Evolutionary conservation across 2,888 invertebrate genomes (phyloP), one percentile per base, ranked within the genome.

Genomic region (Acronicta alni): DNA sequence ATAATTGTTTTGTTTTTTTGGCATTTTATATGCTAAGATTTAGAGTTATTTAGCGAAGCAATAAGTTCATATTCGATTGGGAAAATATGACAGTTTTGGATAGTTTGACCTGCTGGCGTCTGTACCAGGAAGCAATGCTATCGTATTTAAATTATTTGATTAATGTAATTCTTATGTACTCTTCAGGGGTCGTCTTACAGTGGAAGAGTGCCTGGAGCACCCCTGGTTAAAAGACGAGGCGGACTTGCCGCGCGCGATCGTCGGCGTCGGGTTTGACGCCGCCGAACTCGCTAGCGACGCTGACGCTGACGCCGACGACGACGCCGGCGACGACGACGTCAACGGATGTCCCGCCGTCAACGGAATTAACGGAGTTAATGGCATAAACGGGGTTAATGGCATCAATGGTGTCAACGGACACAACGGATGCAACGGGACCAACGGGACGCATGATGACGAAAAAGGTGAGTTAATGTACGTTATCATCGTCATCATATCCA

Each of bases 151-250:
- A 10, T 9, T 26, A 67, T 18, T 32, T 37, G 42, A 52, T 18
- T 52, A 47, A 46, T 35, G 7, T 1, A 35, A 26, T 16, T 23
- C 20, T 32, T 45, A n/a, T 44, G 10, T 23, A 15, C 12, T 20
- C 95, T 95, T 12, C 95, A 98, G 98, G 92, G 96, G 97, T 92
- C 97, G 98, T 93, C 96, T 98, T 94, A 97, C 97, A 88, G 98
- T 98, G 85, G 96, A 96, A 84, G 97, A 98, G 93, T 97, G 98
- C 94, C 96, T 98, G 87, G 96, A 97, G 89, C 98, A 99, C 94
- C 96, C 97, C 83, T 99, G 98, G 99, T 96, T 99, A 80, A 95
- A 95, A 92, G 95, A 95, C 91, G 95, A 95, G 80, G 89, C 91
- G 77, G 91, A 94, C 67, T 87, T 95, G 72, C 95, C 95, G 76